phyloP scores from a whole-genome alignment of 2,797 vertebrate genomes.

The Sebastes cheni region DNA sequence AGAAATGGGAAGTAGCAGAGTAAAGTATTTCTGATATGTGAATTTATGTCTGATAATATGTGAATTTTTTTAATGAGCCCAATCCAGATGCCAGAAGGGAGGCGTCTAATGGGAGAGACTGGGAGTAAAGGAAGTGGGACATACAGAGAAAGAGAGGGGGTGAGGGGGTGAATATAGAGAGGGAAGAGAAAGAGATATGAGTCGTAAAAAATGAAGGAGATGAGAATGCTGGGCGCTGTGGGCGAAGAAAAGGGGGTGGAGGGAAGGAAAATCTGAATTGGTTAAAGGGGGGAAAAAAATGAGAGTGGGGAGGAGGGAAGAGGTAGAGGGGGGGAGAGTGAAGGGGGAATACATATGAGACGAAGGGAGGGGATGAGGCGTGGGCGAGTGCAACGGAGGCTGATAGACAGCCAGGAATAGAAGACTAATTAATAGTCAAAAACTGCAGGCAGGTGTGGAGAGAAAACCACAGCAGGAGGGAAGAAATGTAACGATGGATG shows the following conservation, averaged over 20 bases:
- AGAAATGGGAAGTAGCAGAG: neutral
- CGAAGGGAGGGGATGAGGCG: conserved; percentile 47
- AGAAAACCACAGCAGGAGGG: conserved; percentile 41
- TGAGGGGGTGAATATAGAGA: neutral
- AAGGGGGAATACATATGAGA: conserved; percentile 46
- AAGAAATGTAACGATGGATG: conserved; percentile 22
- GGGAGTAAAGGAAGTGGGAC: conserved; percentile 17
- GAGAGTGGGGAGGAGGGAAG: conserved; percentile 1
- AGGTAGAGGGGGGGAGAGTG: neutral
- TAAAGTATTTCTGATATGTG: neutral
- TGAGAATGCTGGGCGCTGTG: neutral
- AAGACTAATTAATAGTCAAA: conserved; percentile 76
- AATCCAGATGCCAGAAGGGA: conserved; percentile 38
- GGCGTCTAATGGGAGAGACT: neutral
- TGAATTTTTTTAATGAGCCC: conserved; percentile 18
- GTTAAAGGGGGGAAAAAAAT: conserved; percentile 21
- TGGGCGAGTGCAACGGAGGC: conserved; percentile 54
- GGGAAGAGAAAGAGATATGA: neutral
- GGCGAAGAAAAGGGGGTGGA: neutral
- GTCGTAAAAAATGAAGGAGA: conserved; percentile 26
- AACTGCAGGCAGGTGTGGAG: conserved; percentile 68
- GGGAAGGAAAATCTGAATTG: neutral
- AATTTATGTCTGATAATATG: neutral
- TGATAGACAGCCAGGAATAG: conserved; percentile 71
- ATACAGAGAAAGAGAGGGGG: neutral